Evolutionary conservation across 2,113 vertebrate genomes (phyloP), one percentile per base, ranked within the genome.

Genomic region (Otolemur garnettii): DNA sequence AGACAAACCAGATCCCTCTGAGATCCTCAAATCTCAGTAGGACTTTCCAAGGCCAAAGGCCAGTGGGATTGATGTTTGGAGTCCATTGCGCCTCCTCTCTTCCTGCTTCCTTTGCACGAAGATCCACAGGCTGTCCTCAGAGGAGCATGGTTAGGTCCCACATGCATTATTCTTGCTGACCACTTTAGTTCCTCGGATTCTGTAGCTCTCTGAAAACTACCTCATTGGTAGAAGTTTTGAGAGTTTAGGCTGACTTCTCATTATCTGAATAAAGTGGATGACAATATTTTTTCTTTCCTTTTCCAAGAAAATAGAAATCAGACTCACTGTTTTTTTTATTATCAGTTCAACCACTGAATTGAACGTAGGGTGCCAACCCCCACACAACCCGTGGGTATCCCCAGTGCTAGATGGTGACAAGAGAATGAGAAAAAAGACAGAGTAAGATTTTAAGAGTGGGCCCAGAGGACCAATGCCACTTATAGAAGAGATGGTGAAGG

Each of bases 191-290:
- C 35, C 57, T 12, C 87, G 81, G 19, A 72, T 15, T 59, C 59
- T 90, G 50, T n/a, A 69, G 60, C 35, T 90, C 38, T 91, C 60
- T 92, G 71, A 83, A 89, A 93, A 93, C 15, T 50, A 81, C 38
- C n/a, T 24, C 57, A 21, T 14, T 64, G 28, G 5, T 62, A 21
- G 55, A 93, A 85, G 55, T 60, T 95, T 89, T 92, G 21, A 78
- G 42, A 77, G 18, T 64, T 90, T 82, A 75, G 12, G 19, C 66
- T 71, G 68, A 77, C 62, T 79, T 90, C 22, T 35, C 5, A 28
- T 28, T 96, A 68, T 57, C 93, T 95, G 77, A 90, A 0, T 57
- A 94, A 9, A 24, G 45, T 33, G 2, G 26, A 45, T 77, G 14
- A 79, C 6, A 0, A 15, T 24, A 22, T 5, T 60, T 95, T 11